These are phyloP conservation scores for Anodontia alba DNA, from an alignment of 2,888 invertebrate species.

Conservation along the genomic window DNA sequence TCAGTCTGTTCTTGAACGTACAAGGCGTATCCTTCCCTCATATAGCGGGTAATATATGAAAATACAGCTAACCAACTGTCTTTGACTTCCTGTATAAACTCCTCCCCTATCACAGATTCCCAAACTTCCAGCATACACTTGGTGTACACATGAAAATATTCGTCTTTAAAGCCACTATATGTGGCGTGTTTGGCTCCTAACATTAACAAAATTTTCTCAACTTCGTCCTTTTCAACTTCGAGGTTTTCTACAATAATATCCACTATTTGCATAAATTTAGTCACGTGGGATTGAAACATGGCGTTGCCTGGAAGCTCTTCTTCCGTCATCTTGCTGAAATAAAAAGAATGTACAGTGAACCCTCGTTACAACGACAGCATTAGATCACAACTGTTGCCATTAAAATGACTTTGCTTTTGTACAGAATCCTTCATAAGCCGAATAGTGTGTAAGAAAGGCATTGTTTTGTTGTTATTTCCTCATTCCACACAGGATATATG, in stretches of 20 bases:
- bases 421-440: background rate
- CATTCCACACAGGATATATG: too few relatives aligned
- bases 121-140: constrained; percentile 76
- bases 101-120: constrained; percentile 79
- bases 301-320: constrained; percentile 61
- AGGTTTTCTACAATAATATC: constrained; percentile 73
- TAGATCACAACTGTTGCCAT: too few relatives aligned
- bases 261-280: constrained; percentile 74
- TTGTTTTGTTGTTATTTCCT: too few relatives aligned
- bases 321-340: constrained; percentile 62
- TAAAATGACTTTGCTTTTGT: too few relatives aligned
- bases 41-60: constrained; percentile 70
- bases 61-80: constrained; percentile 75
- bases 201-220: constrained; percentile 70
- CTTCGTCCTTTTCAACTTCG: constrained; percentile 66
- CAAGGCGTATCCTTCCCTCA: constrained; percentile 60
- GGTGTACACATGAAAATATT: constrained; percentile 75
- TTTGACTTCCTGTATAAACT: constrained; percentile 77
- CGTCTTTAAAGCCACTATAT: constrained; percentile 71
- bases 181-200: constrained; percentile 80
- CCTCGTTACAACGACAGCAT: too few relatives aligned
- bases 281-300: constrained; percentile 72
- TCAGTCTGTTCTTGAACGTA: constrained; percentile 47
- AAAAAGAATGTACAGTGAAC: too few relatives aligned
- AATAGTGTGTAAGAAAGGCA: too few relatives aligned